Conservation (phyloP, 2,113 vertebrate genomes). For the Epinephelus moara region DNA sequence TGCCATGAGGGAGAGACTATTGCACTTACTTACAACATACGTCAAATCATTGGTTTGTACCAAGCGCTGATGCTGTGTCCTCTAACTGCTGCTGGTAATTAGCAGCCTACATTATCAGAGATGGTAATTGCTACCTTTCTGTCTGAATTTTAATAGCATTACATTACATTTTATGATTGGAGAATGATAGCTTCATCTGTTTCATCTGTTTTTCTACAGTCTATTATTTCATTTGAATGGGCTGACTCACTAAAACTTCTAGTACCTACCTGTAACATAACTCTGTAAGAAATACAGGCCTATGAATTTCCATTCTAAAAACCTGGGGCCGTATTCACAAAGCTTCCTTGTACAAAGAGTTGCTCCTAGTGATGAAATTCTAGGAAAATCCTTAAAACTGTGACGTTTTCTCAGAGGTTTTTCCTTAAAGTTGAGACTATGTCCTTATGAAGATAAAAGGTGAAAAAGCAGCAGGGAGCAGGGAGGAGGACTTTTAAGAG, state of each 20-base stretch:
- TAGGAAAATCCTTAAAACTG: too few relatives aligned
- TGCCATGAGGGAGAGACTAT: neutral
- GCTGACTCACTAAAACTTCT: neutral
- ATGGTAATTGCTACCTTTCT: neutral
- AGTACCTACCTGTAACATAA: neutral
- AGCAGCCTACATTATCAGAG: neutral
- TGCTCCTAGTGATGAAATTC: too few relatives aligned
- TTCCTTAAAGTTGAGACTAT: too few relatives aligned
- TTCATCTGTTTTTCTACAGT: neutral
- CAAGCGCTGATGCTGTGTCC: neutral
- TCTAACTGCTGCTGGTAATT: neutral
- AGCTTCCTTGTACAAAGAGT: too few relatives aligned
- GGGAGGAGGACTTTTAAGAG: too few relatives aligned
- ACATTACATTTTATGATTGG: neutral
- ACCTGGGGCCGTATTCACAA: neutral
- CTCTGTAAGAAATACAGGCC: neutral
- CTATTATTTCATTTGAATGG: neutral
- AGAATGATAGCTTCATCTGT: neutral
- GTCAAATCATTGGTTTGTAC: neutral
- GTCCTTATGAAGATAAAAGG: too few relatives aligned
- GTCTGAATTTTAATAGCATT: neutral
- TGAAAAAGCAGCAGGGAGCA: too few relatives aligned
- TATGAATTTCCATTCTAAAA: neutral
- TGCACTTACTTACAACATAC: too few relatives aligned
- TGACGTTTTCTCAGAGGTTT: too few relatives aligned